Conservation (phyloP, 2,797 vertebrate genomes). For the Lycodopsis pacificus region DNA sequence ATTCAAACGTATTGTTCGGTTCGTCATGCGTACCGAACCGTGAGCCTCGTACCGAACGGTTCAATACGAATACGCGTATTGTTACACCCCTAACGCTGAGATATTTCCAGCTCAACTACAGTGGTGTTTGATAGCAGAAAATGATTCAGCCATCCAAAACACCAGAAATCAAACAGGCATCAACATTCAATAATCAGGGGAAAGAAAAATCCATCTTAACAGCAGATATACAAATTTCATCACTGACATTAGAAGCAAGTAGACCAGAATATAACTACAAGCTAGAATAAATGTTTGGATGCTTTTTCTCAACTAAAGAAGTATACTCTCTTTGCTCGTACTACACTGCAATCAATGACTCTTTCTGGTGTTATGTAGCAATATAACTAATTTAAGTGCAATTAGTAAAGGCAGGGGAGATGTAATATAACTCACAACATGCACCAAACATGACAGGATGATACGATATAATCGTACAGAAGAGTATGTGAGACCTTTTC, state of each 20-base stretch:
- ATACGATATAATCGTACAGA: background rate
- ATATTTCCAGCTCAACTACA: background rate
- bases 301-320: background rate
- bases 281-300: no score
- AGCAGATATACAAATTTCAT: slow-evolving; percentile 6
- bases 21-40: no score
- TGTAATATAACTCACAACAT: no score
- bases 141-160: slow-evolving; percentile 10
- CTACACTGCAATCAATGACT: background rate
- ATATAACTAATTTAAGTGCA: background rate
- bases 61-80: no score
- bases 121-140: slow-evolving; percentile 2
- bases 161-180: slow-evolving; percentile 4
- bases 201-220: slow-evolving; percentile 6
- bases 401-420: background rate
- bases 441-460: background rate
- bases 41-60: no score
- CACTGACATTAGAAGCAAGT: slow-evolving; percentile 1
- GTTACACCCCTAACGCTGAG: background rate
- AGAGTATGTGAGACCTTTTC: background rate
- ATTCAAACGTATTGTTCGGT: no score
- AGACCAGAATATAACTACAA: background rate
- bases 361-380: background rate
- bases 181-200: slow-evolving; percentile 4
- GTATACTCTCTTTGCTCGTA: background rate